phyloP scores from a whole-genome alignment of 2,797 vertebrate genomes.

The Champsocephalus esox region DNA sequence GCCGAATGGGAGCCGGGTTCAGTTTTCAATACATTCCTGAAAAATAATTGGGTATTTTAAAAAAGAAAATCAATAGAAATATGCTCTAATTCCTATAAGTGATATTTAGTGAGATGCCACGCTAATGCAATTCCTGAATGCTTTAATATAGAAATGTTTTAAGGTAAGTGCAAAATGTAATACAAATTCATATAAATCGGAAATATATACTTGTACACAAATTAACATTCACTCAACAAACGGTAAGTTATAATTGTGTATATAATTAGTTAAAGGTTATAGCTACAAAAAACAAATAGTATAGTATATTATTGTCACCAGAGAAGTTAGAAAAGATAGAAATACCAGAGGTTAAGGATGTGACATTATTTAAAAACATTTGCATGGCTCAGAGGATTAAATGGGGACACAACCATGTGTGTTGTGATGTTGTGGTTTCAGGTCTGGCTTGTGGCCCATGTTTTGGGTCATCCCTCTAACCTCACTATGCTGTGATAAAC shows the following conservation, averaged over 20 bases:
- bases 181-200: constrained; percentile 27
- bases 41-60: constrained; percentile 61
- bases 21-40: constrained; percentile 58
- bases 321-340: background rate
- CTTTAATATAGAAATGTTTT: constrained; percentile 25
- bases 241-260: constrained; percentile 4
- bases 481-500: constrained; percentile 17
- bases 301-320: background rate
- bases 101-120: constrained; percentile 37
- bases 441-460: constrained; percentile 40
- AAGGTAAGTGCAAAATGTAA: constrained; percentile 25
- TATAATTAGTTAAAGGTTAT: background rate
- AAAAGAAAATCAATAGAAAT: constrained; percentile 55
- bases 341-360: constrained; percentile 16
- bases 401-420: constrained; percentile 14
- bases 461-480: constrained; percentile 21
- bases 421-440: constrained; percentile 60
- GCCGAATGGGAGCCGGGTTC: constrained; percentile 44
- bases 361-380: background rate
- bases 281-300: background rate
- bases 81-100: constrained; percentile 45
- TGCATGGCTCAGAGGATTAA: constrained; percentile 34
- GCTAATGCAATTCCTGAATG: constrained; percentile 33
- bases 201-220: constrained; percentile 12
- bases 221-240: constrained; percentile 23